Evolutionary conservation across 2,113 vertebrate genomes (phyloP).

Genomic region (Protomyctophum bolini): DNA sequence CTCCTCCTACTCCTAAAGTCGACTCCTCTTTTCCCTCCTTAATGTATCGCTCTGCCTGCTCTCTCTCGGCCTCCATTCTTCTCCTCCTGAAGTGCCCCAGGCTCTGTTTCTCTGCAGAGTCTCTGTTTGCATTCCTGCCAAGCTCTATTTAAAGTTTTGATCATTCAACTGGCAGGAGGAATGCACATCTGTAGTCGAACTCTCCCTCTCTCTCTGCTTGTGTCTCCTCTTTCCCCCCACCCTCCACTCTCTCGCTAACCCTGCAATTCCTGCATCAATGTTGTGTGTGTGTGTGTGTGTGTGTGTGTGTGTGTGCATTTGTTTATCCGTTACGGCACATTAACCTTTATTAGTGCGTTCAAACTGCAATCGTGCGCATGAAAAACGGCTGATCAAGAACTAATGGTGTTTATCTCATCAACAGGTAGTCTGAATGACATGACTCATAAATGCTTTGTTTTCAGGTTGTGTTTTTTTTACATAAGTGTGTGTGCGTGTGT

Average conservation of each 20-base stretch:
- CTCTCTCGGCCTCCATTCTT: conserved; percentile 23
- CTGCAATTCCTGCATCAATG: not conserved
- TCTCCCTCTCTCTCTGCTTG: not conserved
- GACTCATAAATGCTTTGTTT: conserved; percentile 28
- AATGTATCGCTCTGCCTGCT: not conserved
- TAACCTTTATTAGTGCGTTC: conserved; percentile 7
- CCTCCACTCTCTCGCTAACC: not conserved
- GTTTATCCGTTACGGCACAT: not conserved
- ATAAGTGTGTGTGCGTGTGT: conserved; percentile 11
- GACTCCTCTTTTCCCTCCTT: not conserved
- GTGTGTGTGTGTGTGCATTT: conserved; percentile 7
- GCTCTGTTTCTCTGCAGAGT: conserved; percentile 40
- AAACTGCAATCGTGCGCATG: conserved; percentile 21
- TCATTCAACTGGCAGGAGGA: conserved; percentile 55
- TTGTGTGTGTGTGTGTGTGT: conserved; percentile 16
- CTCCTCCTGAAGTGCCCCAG: conserved; percentile 31
- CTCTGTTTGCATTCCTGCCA: conserved; percentile 70
- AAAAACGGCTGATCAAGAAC: conserved; percentile 16
- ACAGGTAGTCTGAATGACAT: conserved; percentile 45
- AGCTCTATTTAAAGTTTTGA: conserved; percentile 66
- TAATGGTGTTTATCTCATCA: conserved; percentile 41
- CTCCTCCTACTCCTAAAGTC: not conserved
- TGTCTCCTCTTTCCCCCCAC: not conserved
- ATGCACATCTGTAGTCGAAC: conserved; percentile 68
- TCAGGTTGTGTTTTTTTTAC: not conserved